Conservation (phyloP, 2,797 vertebrate genomes). For the Hafferia zeledoni region DNA sequence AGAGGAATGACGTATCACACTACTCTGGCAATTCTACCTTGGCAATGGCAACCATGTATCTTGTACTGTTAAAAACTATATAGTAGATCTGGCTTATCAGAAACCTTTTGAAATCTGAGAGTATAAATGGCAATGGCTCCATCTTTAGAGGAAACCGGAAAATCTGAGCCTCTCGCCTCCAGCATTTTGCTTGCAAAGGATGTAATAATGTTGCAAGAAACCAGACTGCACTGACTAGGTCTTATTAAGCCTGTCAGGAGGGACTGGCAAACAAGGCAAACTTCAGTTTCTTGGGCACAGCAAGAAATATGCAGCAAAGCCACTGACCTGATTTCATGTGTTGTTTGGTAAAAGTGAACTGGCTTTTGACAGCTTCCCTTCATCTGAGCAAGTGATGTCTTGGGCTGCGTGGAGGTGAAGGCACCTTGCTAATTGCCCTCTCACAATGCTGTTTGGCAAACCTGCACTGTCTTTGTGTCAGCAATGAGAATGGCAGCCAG, state of each 20-base stretch:
- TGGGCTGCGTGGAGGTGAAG: neutral
- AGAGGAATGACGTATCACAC: neutral
- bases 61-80: neutral
- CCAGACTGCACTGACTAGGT: neutral
- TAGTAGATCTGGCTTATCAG: neutral
- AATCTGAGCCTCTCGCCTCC: neutral
- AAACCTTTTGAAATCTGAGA: neutral
- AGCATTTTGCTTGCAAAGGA: conserved; percentile 1
- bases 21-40: neutral
- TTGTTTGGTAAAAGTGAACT: conserved; percentile 2
- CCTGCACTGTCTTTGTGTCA: neutral
- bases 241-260: neutral
- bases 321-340: conserved; percentile 33
- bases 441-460: neutral
- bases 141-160: neutral
- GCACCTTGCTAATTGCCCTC: neutral
- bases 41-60: neutral
- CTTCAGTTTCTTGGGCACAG: neutral
- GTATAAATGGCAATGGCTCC: neutral
- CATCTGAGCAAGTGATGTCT: neutral
- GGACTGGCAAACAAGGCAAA: neutral
- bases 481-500: neutral
- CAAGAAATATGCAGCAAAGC: neutral
- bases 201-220: neutral
- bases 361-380: conserved; percentile 49